Percentiles rank a stretch among this genome's conserved stretches.
These are phyloP conservation scores for Gopherus flavomarginatus DNA, from an alignment of 2,113 vertebrate genomes.

Conservation along the genomic window DNA sequence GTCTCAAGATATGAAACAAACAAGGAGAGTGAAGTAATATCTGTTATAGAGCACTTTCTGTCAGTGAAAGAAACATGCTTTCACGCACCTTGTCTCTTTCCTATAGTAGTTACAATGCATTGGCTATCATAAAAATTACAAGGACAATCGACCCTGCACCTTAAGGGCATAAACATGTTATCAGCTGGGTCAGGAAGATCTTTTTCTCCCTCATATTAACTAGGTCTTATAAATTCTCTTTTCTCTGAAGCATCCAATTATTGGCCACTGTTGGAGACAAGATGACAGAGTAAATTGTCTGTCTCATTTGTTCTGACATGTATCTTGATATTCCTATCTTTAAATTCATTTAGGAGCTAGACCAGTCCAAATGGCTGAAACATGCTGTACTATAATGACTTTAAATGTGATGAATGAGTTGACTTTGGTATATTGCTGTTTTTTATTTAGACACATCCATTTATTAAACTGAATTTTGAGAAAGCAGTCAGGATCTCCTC, in stretches of 20 bases:
- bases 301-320: slow-evolving; percentile 32
- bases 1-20: background rate
- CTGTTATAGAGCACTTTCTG: background rate
- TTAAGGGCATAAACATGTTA: background rate
- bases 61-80: background rate
- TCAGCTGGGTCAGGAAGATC: background rate
- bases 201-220: slow-evolving; percentile 3
- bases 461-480: background rate
- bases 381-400: background rate
- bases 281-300: slow-evolving; percentile 26
- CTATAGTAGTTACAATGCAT: background rate
- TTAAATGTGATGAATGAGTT: background rate
- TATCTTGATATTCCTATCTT: background rate
- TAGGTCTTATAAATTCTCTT: background rate
- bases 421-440: background rate
- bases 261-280: slow-evolving; percentile 18
- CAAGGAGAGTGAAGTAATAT: background rate
- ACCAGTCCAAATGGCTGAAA: slow-evolving; percentile 6
- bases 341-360: slow-evolving; percentile 17
- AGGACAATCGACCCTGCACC: background rate
- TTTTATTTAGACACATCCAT: background rate
- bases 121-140: slow-evolving; percentile 10
- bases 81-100: background rate
- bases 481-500: background rate
- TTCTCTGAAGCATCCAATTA: slow-evolving; percentile 19